These are phyloP conservation scores for Uropetala carovei DNA, from an alignment of 2,888 invertebrate species.

Conservation along the genomic window DNA sequence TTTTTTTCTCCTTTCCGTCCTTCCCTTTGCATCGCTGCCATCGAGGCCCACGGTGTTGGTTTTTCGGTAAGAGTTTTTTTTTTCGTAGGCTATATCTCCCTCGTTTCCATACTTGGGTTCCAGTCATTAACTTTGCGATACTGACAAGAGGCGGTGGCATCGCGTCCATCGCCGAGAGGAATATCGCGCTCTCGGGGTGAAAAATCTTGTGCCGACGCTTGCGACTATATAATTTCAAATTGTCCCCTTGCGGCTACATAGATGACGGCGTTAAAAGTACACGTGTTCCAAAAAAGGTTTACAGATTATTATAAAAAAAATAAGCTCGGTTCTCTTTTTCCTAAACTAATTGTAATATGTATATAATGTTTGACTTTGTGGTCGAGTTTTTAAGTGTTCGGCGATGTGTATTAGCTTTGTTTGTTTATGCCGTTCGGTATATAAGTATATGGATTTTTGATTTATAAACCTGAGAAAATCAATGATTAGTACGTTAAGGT, in stretches of 20 bases:
- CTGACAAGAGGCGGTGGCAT: background rate
- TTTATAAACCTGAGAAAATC: too few species aligned
- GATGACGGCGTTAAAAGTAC: constrained; percentile 8
- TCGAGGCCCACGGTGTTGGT: constrained; percentile 38
- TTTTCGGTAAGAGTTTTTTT: constrained; percentile 49
- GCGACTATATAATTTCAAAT: constrained; percentile 1
- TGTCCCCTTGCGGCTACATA: background rate
- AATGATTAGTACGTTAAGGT: too few species aligned
- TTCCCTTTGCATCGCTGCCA: background rate
- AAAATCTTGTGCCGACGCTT: background rate
- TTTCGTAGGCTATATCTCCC: constrained; percentile 22
- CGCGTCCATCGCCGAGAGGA: background rate
- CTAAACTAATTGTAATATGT: background rate
- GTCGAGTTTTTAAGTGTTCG: too few species aligned
- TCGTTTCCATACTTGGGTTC: constrained; percentile 17
- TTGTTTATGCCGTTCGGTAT: too few species aligned
- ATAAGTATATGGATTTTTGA: too few species aligned
- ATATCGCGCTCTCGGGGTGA: constrained; percentile 8
- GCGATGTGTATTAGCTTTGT: too few species aligned
- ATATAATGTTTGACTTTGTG: background rate
- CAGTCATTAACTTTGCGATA: background rate
- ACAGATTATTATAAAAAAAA: background rate
- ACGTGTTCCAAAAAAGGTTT: background rate
- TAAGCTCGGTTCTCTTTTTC: background rate
- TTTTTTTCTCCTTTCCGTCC: background rate